Evolutionary conservation across 2,113 vertebrate species (phyloP).

Genomic region (Oryzias woworae): DNA sequence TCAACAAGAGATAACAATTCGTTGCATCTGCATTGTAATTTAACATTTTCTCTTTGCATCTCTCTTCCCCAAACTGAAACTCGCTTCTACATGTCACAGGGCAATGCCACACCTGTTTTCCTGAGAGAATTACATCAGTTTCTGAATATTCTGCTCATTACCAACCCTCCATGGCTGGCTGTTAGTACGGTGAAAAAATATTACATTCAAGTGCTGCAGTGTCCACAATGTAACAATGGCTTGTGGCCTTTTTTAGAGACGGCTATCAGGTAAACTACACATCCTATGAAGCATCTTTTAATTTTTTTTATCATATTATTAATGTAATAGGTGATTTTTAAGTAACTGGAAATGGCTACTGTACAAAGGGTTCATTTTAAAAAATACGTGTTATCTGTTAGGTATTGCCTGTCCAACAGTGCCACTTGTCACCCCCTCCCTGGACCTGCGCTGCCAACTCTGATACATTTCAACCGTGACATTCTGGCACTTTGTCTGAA

Average conservation of each 20-base stretch:
- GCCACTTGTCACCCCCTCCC: constrained; percentile 82
- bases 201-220: constrained; percentile 87
- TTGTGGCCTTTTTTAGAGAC: constrained; percentile 84
- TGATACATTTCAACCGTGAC: constrained; percentile 77
- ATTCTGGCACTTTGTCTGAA: constrained; percentile 84
- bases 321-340: neutral
- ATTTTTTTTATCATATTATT: neutral
- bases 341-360: neutral
- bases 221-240: constrained; percentile 86
- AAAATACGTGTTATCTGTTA: constrained; percentile 31
- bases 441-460: constrained; percentile 71
- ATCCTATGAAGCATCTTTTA: neutral
- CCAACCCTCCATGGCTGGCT: constrained; percentile 87
- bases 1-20: neutral
- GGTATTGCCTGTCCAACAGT: constrained; percentile 70
- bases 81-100: constrained; percentile 71
- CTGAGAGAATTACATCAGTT: constrained; percentile 74
- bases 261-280: constrained; percentile 82
- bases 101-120: constrained; percentile 73
- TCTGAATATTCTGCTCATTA: constrained; percentile 79
- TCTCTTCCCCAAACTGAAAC: neutral
- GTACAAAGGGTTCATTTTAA: neutral
- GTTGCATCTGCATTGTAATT: neutral
- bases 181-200: constrained; percentile 75
- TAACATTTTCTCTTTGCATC: neutral